A percentile compares a stretch with the other conserved stretches of the same genome.
phyloP scores from a whole-genome alignment of 2,113 vertebrate genomes.

The Sorex fumeus region DNA sequence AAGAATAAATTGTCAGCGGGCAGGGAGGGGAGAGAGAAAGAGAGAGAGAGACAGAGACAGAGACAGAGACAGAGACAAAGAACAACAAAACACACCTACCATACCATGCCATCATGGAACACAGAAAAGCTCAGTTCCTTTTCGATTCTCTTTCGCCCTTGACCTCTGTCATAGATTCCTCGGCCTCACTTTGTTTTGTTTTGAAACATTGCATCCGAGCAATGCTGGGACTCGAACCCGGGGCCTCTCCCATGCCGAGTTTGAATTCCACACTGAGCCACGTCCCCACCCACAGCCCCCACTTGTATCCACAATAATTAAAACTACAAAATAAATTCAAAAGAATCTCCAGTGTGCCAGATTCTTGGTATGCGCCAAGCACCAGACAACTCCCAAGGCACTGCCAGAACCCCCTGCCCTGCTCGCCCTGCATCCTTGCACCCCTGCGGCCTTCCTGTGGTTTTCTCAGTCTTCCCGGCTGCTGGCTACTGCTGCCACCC shows the following conservation, averaged over 20 bases:
- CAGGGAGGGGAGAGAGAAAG: background rate
- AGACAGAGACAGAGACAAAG: no score
- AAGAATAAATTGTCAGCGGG: no score
- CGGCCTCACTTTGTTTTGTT: background rate
- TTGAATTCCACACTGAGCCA: no score
- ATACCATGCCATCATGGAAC: background rate
- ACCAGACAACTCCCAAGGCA: background rate
- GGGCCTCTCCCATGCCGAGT: no score
- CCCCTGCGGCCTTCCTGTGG: no score
- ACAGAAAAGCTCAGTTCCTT: background rate
- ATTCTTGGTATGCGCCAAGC: background rate
- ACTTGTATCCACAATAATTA: background rate
- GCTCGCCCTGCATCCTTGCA: no score
- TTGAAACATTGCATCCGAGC: background rate
- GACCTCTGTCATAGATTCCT: constrained; percentile 41
- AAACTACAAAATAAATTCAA: background rate
- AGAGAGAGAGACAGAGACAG: background rate
- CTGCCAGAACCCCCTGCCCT: no score
- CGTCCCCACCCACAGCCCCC: background rate
- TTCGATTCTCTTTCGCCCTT: background rate
- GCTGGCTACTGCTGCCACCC: no score
- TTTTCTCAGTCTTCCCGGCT: no score
- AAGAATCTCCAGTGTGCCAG: background rate
- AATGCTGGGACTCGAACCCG: no score
- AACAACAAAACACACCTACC: background rate